Conservation (phyloP, 2,888 invertebrate genomes). For the Xestoiulus laeticollis region DNA sequence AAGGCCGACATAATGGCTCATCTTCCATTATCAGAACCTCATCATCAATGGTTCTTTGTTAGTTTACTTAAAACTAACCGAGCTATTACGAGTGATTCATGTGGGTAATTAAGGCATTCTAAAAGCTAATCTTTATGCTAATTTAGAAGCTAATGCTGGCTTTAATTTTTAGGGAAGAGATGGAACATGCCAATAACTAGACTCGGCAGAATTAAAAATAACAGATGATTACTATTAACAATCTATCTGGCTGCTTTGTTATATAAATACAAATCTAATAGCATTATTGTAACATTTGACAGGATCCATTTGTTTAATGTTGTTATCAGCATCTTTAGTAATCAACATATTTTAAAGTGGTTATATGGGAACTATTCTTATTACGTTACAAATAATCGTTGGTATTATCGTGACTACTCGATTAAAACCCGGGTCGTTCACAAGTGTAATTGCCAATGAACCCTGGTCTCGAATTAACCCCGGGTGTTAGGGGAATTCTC, state of each 20-base stretch:
- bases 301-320: not conserved
- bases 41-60: not conserved
- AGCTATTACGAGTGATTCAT: conserved; percentile 8
- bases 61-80: conserved; percentile 15
- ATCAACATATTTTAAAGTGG: too few species aligned
- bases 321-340: too few species aligned
- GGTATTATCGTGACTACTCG: too few species aligned
- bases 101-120: not conserved
- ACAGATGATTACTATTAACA: not conserved
- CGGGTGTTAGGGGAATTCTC: too few species aligned
- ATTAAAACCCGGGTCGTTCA: too few species aligned
- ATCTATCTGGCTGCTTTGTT: not conserved
- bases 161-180: not conserved
- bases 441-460: too few species aligned
- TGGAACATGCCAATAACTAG: conserved; percentile 5
- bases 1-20: conserved; percentile 17
- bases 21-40: not conserved
- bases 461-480: too few species aligned
- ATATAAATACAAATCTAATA: not conserved
- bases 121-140: not conserved
- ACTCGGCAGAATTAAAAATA: not conserved
- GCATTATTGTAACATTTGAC: not conserved
- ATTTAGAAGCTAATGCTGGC: conserved; percentile 21
- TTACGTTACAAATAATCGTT: too few species aligned
- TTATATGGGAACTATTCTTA: too few species aligned